phyloP scores from a whole-genome alignment of 2,113 vertebrate genomes.

The Hippocampus comes region DNA sequence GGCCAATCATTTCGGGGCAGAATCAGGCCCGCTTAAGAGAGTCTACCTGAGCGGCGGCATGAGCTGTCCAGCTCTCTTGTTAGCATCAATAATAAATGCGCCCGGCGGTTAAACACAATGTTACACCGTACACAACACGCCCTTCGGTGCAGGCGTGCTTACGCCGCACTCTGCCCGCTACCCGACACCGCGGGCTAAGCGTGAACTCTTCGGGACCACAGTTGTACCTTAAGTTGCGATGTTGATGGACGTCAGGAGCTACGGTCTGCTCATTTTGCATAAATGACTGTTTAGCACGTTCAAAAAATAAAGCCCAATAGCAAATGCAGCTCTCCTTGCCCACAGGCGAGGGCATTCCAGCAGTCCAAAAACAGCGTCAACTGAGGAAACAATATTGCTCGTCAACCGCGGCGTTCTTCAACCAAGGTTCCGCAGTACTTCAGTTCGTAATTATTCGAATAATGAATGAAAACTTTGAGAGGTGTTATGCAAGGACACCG shows the following conservation, averaged over 20 bases:
- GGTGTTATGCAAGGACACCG: not conserved
- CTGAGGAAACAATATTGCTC: no score
- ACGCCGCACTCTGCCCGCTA: not conserved
- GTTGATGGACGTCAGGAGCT: no score
- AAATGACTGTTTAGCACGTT: no score
- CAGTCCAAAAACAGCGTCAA: no score
- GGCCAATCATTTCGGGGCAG: not conserved
- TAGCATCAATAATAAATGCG: constrained; percentile 56
- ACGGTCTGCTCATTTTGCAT: no score
- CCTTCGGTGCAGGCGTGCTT: not conserved
- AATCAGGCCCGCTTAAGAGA: constrained; percentile 18
- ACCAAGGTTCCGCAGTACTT: no score
- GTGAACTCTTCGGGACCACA: constrained; percentile 11
- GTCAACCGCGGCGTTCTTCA: no score
- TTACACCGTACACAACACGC: constrained; percentile 21
- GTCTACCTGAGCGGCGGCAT: constrained; percentile 16
- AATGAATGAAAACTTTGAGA: not conserved
- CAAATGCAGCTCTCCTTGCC: no score
- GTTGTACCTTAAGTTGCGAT: not conserved
- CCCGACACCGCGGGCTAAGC: not conserved
- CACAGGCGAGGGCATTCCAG: no score
- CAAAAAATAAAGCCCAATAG: no score
- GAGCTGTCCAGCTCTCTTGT: constrained; percentile 25
- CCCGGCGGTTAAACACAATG: constrained; percentile 50
- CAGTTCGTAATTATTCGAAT: not conserved